Evolutionary conservation across 2,113 vertebrate genomes (phyloP).

Genomic region (Epinephelus cyanopodus): DNA sequence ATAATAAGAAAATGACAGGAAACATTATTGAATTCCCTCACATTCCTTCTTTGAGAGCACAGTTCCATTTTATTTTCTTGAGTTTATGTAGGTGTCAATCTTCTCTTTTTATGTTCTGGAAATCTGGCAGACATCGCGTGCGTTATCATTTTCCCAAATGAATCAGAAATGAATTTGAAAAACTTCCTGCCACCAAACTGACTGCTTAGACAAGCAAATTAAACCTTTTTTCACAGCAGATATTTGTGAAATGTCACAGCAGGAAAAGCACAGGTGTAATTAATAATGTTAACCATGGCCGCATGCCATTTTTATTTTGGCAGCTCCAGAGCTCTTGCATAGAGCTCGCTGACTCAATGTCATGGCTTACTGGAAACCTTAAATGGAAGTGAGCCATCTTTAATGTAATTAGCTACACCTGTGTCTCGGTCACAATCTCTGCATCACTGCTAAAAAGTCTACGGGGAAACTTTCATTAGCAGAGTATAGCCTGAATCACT

Average conservation of each 20-base stretch:
- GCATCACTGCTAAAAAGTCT: neutral
- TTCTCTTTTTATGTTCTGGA: neutral
- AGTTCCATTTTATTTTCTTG: neutral
- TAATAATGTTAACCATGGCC: neutral
- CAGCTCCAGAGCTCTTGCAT: neutral
- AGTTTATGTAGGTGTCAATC: neutral
- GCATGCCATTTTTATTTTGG: neutral
- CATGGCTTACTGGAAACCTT: neutral
- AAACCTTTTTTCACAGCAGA: neutral
- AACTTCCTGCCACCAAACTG: neutral
- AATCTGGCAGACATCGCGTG: neutral
- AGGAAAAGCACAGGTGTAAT: neutral
- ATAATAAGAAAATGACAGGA: neutral
- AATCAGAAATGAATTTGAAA: neutral
- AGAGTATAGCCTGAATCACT: neutral
- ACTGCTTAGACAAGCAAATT: neutral
- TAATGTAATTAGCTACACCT: neutral
- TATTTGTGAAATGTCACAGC: slow-evolving; percentile 25
- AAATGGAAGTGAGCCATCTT: neutral
- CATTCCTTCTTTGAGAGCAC: too few relatives aligned
- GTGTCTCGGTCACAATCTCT: too few relatives aligned
- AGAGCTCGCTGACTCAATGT: neutral
- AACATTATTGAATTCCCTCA: neutral
- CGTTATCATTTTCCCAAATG: neutral
- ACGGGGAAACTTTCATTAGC: neutral